Evolutionary conservation across 2,888 invertebrate species (phyloP).

Genomic region (Cylloceria caligata): DNA sequence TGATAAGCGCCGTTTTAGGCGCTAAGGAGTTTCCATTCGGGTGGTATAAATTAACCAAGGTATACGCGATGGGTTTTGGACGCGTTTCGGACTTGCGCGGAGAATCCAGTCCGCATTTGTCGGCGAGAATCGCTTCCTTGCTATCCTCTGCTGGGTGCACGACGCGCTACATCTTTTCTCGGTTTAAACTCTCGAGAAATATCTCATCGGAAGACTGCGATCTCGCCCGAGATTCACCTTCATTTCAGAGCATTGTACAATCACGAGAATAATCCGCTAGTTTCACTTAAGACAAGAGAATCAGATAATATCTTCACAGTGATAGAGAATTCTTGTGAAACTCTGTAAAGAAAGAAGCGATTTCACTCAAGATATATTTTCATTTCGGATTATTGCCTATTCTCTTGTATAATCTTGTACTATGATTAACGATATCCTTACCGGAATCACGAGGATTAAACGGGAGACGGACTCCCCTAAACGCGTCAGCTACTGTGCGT

Average conservation of each 20-base stretch:
- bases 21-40: conserved; percentile 81
- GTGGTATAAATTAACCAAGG: conserved; percentile 77
- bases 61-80: conserved; percentile 51
- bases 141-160: conserved; percentile 28
- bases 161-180: conserved; percentile 24
- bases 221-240: conserved; percentile 48
- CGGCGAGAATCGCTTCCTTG: conserved; percentile 39
- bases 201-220: conserved; percentile 56
- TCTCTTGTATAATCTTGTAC: background rate
- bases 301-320: conserved; percentile 39
- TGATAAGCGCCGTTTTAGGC: conserved; percentile 81
- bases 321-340: conserved; percentile 23
- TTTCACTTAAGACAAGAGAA: conserved; percentile 25
- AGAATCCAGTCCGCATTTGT: conserved; percentile 49
- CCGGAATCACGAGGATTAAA: no score
- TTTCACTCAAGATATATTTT: conserved; percentile 24
- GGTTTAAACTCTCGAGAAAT: conserved; percentile 43
- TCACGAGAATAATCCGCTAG: conserved; percentile 33
- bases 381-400: background rate
- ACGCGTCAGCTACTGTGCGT: no score
- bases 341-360: background rate
- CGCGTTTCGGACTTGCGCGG: conserved; percentile 36
- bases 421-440: background rate
- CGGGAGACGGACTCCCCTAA: no score
- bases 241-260: conserved; percentile 40